Evolutionary conservation across 2,888 invertebrate genomes (phyloP), one percentile per base, ranked within the genome.

Genomic region (Phortica magna): DNA sequence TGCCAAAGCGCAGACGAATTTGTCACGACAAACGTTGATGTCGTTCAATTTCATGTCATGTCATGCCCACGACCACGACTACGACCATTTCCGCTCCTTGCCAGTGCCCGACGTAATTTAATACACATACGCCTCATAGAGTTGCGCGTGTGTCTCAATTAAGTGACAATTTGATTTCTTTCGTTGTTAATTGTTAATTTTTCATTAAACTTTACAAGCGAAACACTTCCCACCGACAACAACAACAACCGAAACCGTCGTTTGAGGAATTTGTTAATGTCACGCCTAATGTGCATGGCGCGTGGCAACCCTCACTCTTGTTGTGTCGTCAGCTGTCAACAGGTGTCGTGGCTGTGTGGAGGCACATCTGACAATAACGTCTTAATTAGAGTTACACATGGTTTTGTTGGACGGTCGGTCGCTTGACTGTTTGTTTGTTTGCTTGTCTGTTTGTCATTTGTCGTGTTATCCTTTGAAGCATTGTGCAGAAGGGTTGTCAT

Each of bases 151-250:
- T 85, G 83, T 85, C 88, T 87, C 89, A 89, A 89, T 89, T 87
- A 89, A 84, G 77, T 81, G 83, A 82, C 87, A 89, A 89, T 89
- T 89, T 89, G 82, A 88, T 89, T 89, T 71, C 70, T 31, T 83
- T 80, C 82, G 88, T 71, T 71, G 70, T 71, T 55, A 71, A 82
- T 71, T 85, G 88, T 82, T 85, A 83, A 85, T 85, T 87, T 88
- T 85, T 88, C 85, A 85, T 88, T 85, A 88, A 77, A 81, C 77
- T 79, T 74, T 57, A 70, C 70, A 70, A 65, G 59, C 70, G 48
- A 48, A 68, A 31, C 39, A 48, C 19, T 70, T 70, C 14, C 9
- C 9, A 48, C 48, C 9, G 7, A 48, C 48, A 48, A 48, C 9
- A 14, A 48, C 48, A 48, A 48, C 48, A 9, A 12, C 10, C 0